Percentiles rank a stretch among this genome's conserved stretches.
Evolutionary conservation across 2,113 vertebrate species (phyloP).

Genomic region (Mesitornis unicolor): DNA sequence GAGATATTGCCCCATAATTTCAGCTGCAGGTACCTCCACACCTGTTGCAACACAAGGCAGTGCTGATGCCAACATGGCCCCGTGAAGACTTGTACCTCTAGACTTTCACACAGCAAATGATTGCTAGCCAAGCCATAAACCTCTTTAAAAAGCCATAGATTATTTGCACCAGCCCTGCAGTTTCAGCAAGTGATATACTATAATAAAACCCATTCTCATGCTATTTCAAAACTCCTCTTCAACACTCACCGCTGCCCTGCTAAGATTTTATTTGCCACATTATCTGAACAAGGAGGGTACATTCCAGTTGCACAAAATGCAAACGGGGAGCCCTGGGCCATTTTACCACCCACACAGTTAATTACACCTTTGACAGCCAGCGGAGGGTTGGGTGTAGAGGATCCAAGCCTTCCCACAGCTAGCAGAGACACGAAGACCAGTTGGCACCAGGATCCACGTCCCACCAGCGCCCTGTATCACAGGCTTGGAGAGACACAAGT

Average conservation of each 20-base stretch:
- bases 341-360: slow-evolving; percentile 50
- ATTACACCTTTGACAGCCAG: slow-evolving; percentile 26
- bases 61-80: neutral
- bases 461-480: neutral
- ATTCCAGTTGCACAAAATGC: slow-evolving; percentile 55
- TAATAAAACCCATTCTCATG: slow-evolving; percentile 64
- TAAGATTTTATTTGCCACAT: slow-evolving; percentile 47
- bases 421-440: slow-evolving; percentile 54
- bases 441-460: neutral
- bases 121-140: neutral
- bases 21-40: neutral
- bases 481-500: neutral
- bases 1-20: neutral
- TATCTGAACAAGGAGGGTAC: slow-evolving; percentile 25
- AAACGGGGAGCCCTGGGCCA: slow-evolving; percentile 29
- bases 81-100: neutral
- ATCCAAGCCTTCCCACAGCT: slow-evolving; percentile 43
- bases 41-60: neutral
- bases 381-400: slow-evolving; percentile 19
- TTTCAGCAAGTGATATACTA: slow-evolving; percentile 11
- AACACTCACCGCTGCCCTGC: neutral
- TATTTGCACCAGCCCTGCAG: neutral
- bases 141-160: neutral
- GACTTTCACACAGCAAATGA: neutral
- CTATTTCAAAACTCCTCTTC: slow-evolving; percentile 52